phyloP scores from a whole-genome alignment of 2,888 invertebrate genomes.

The Phanerotoma sp. region DNA sequence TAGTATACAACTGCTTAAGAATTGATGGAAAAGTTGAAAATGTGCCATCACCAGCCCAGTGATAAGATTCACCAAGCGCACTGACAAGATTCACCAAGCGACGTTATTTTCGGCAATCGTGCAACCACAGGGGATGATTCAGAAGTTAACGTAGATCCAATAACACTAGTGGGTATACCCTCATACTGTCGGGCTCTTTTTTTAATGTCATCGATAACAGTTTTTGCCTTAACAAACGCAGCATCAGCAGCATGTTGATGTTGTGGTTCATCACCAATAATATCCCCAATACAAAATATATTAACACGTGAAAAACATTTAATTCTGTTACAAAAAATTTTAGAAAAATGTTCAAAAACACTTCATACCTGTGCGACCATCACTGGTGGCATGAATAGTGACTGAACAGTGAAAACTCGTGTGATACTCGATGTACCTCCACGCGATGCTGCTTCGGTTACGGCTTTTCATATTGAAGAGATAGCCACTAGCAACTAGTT shows the following conservation, averaged over 20 bases:
- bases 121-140: neutral
- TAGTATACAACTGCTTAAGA: constrained; percentile 16
- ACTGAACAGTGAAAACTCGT: neutral
- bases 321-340: neutral
- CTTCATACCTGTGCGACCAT: neutral
- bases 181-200: neutral
- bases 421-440: constrained; percentile 1
- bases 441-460: constrained; percentile 2
- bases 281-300: neutral
- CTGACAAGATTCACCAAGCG: constrained; percentile 3
- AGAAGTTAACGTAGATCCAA: constrained; percentile 7
- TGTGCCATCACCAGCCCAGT: constrained; percentile 7
- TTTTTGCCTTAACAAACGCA: neutral
- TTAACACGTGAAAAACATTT: neutral
- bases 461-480: neutral
- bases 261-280: neutral
- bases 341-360: neutral
- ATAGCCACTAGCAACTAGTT: neutral
- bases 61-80: neutral
- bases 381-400: neutral
- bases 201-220: neutral
- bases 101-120: neutral
- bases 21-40: constrained; percentile 6
- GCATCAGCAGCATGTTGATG: neutral
- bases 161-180: neutral